Conservation (phyloP, 2,888 invertebrate genomes). For the Stenodema calcarata region DNA sequence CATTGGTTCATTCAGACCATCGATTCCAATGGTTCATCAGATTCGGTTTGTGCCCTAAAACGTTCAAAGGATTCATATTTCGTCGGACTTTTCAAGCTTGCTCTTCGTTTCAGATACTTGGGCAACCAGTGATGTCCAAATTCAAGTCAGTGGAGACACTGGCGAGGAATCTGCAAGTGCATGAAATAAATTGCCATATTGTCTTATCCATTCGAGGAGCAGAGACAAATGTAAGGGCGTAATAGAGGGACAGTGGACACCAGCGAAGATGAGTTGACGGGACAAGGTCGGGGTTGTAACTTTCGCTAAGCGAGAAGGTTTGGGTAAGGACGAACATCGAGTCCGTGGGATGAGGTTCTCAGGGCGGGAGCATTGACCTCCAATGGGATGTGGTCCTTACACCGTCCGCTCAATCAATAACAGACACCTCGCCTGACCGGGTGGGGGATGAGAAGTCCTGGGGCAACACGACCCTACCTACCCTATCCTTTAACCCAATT, state of each 20-base stretch:
- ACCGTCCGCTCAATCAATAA: conserved; percentile 33
- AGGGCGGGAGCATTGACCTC: conserved; percentile 16
- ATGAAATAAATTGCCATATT: no score
- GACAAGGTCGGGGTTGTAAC: conserved; percentile 29
- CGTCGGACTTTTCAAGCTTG: no score
- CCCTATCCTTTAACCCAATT: conserved; percentile 34
- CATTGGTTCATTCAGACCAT: no score
- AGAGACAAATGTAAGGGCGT: background rate
- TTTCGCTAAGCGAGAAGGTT: conserved; percentile 4
- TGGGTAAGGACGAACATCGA: background rate
- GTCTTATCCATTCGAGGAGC: background rate
- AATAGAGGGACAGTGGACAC: background rate
- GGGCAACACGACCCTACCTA: conserved; percentile 19
- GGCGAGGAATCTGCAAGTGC: no score
- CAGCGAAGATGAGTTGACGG: background rate
- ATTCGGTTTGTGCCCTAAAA: no score
- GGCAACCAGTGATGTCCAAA: no score
- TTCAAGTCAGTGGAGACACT: no score
- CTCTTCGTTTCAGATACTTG: no score
- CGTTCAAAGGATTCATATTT: no score
- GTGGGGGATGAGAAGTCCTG: background rate
- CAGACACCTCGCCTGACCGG: conserved; percentile 7
- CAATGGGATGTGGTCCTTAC: conserved; percentile 31
- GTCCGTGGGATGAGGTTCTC: background rate
- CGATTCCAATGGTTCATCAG: no score